Base-by-base conservation (phyloP, 2,797 vertebrate species). In the Paramormyrops hopkinsi region DNA sequence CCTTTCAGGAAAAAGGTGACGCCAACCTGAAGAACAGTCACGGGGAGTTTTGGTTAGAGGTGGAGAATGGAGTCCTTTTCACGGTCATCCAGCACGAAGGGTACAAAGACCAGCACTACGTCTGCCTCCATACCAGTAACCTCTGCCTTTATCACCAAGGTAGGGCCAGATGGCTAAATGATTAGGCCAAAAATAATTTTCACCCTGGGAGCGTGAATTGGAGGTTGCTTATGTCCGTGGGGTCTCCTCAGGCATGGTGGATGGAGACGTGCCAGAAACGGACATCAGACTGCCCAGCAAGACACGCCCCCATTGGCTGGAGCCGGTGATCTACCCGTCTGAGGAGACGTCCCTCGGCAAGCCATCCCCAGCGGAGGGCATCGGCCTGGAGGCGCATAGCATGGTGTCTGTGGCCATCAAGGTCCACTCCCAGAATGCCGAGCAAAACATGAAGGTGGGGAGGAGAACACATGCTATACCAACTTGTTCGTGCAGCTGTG, bases 351-450 rank as follows among this genome's bases (percentile, higher is more conserved):
- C 96, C 12, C 93, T 96, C 41, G 96, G 95, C 29, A 96, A 95
- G 89, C 92, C 94, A 0, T 94, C 96, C 9, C 91, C 96, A 62
- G 95, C 97, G 0, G 98, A 99, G 89, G 96, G 96, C 2, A 96
- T 97, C 12, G 97, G 97, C 90, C 93, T 96, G 89, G 98, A 99
- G 88, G 94, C 94, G 73, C 95, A 96, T 87, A 98, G 97, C 92
- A 99, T 99, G 98, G 95, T 99, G 87, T 98, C 98, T 0, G 96
- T 99, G 0, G 98, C 99, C 0, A 96, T 99, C 22, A 99, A 99
- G 93, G 97, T 99, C 91, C 95, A 97, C 0, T 97, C 97, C 0
- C 97, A 98, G 94, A 99, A 96, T 82, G 93, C 95, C n/a, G 98
- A 99, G 87, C 97, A 94, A 89, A 99, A 97, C 90, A 96, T 99